A percentile compares a stretch with the other conserved stretches of the same genome.
These are phyloP conservation scores for Macrosiphum euphorbiae DNA, from an alignment of 2,888 invertebrate species.

Conservation along the genomic window DNA sequence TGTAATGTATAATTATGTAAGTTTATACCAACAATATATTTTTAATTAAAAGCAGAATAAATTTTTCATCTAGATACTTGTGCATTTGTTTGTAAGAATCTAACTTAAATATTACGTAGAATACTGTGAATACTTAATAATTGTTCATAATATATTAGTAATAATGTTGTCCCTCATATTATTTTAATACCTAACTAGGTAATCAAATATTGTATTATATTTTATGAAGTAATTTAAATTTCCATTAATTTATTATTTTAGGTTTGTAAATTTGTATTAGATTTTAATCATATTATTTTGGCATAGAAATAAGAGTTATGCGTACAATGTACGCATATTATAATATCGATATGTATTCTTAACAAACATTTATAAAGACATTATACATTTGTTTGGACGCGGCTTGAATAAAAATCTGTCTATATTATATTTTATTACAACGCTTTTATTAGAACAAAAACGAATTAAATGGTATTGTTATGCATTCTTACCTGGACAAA, in stretches of 20 bases:
- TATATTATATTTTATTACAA: neutral
- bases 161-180: neutral
- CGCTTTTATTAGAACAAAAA: neutral
- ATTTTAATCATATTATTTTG: neutral
- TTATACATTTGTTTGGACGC: neutral
- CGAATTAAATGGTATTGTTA: neutral
- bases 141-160: neutral
- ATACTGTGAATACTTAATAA: neutral
- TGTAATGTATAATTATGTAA: neutral
- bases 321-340: too few species aligned
- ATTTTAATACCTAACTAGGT: neutral
- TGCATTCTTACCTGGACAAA: conserved; percentile 81
- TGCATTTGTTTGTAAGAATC: neutral
- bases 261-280: neutral
- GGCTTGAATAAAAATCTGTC: neutral
- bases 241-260: neutral
- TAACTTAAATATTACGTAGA: neutral
- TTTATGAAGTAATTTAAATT: neutral
- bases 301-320: neutral
- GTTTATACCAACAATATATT: neutral
- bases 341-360: neutral
- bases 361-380: neutral
- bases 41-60: neutral
- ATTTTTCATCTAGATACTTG: neutral
- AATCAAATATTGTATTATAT: neutral